A percentile compares a stretch with the other conserved stretches of the same genome.
Evolutionary conservation across 2,888 invertebrate genomes (phyloP).

Genomic region (Drosophila greeni): DNA sequence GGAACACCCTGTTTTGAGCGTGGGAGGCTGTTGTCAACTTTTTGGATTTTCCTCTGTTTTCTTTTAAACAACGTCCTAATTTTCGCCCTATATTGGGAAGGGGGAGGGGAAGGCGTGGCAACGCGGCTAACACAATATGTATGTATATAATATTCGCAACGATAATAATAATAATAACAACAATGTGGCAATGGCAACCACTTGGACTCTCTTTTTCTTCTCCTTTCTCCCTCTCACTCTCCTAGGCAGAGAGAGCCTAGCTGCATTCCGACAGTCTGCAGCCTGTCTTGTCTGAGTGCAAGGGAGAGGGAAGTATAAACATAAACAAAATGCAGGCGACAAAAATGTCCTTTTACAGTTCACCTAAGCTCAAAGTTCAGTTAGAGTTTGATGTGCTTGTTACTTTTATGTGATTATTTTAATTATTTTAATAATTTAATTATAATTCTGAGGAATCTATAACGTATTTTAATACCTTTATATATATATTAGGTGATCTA

Average conservation of each 20-base stretch:
- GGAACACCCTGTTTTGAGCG: conserved; percentile 69
- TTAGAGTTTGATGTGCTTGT: neutral
- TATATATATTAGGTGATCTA: too few relatives aligned
- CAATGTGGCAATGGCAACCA: conserved; percentile 37
- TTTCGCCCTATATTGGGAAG: neutral
- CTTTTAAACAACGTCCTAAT: conserved; percentile 11
- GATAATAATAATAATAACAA: conserved; percentile 22
- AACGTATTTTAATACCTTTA: too few relatives aligned
- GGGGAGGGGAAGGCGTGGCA: conserved; percentile 9
- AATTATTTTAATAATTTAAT: neutral
- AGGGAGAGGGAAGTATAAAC: conserved; percentile 6
- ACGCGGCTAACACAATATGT: conserved; percentile 15
- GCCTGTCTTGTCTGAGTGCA: conserved; percentile 1
- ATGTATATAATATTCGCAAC: conserved; percentile 12
- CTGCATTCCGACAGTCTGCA: conserved; percentile 21
- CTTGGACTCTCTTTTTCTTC: neutral
- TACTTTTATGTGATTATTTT: neutral
- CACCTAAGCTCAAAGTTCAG: neutral
- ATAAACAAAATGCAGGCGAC: conserved; percentile 1
- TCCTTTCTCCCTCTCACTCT: neutral
- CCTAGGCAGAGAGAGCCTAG: neutral
- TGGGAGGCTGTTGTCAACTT: conserved; percentile 50
- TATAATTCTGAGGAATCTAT: neutral
- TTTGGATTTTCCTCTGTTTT: neutral
- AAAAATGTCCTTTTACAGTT: neutral